phyloP scores from a whole-genome alignment of 2,888 invertebrate species.

The Oscheius sp. region DNA sequence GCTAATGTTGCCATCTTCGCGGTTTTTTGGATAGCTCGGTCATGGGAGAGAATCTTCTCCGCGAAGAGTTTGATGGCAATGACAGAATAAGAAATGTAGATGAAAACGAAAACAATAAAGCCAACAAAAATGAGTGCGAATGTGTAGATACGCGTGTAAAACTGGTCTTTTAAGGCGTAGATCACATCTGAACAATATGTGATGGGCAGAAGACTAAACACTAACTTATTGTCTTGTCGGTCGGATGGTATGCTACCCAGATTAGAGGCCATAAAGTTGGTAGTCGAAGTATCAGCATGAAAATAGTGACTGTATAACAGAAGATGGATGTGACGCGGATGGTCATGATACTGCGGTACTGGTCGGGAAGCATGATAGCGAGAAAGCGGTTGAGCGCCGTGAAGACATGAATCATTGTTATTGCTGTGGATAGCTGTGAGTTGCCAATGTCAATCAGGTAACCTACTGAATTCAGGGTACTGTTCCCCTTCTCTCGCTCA shows the following conservation, averaged over 20 bases:
- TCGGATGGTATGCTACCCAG: neutral
- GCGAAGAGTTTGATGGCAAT: neutral
- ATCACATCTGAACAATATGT: neutral
- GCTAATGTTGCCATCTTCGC: neutral
- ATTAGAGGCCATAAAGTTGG: neutral
- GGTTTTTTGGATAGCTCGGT: neutral
- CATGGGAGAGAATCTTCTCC: neutral
- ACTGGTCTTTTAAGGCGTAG: neutral
- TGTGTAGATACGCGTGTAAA: neutral
- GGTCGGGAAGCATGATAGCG: neutral
- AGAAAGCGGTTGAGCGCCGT: conserved; percentile 3
- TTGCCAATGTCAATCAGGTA: neutral
- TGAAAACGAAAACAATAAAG: neutral
- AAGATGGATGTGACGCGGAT: neutral
- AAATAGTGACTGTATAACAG: neutral
- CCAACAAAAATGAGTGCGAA: neutral
- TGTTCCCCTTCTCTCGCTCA: no score
- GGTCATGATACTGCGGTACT: neutral
- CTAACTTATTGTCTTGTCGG: neutral
- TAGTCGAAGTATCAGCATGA: neutral
- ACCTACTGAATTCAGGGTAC: neutral
- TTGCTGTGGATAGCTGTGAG: neutral
- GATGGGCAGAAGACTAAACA: no score
- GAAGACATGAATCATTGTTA: neutral
- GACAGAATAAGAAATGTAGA: conserved; percentile 5